Base-by-base conservation (phyloP, 1,140 invertebrate genomes). In the silkworm (Bombyx mori) region DNA sequence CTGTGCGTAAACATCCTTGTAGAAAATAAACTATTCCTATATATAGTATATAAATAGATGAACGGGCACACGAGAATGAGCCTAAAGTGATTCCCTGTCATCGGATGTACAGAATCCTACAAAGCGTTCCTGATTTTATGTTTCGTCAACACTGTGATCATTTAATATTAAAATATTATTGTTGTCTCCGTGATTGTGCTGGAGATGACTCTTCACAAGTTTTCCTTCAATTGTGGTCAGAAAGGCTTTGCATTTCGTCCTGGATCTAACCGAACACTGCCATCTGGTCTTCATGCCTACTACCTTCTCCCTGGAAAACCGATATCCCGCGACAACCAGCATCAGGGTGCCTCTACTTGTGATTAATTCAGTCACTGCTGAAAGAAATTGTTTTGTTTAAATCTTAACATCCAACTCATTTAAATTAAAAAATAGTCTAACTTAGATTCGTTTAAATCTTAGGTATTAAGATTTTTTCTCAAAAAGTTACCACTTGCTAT, bases 231-330 rank as follows among this genome's bases (percentile, higher is more conserved):
- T 42, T 7, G 70, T 73, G 8, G 60, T 69, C 2, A 77, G 46
- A 42, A 61, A 65, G 0, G 75, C 75, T 46, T 56, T 68, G 51
- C 75, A 77, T 57, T 62, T 70, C 1, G 67, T 62, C 6, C 62
- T 56, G 2, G 62, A 63, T 35, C 68, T 61, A 18, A 59, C 63
- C 1, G 62, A 63, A 49, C 75, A 77, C 7, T 69, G 66, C 75
- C 75, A 75, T 52, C 72, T 52, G 9, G 54, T 69, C 18, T 51
- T 69, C 1, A n/a, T 1, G 0, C 63, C 62, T 35, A 26, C 53
- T 2, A 53, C 54, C 47, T 62, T 65, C 7, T 62, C 63, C 45
- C 63, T 68, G 10, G 64, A 65, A 51, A 71, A 77, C 2, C 72
- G 68, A 47, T 68, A 66, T 22, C 61, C 64, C 9, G 67, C 66